Evolutionary conservation across 2,797 vertebrate genomes (phyloP), one percentile per base, ranked within the genome.

Genomic region (Enteromius thamalakanensis): DNA sequence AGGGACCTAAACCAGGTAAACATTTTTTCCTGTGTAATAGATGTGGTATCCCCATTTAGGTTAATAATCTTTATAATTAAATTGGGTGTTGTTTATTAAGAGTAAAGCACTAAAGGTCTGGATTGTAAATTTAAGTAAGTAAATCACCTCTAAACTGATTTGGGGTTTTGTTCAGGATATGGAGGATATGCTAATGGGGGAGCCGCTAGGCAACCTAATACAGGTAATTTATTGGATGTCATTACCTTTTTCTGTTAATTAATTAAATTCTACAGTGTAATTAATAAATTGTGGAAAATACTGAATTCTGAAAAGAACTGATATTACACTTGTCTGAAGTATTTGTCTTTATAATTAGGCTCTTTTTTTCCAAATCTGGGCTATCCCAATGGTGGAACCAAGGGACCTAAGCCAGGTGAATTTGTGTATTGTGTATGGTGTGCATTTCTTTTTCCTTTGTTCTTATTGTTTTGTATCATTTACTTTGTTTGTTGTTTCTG

Each of bases 1-100:
- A 86, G 74, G 89, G 77, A 88, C 86, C 86, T 8, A 91, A 89
- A 75, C 77, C 79, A 89, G 90, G 92, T 94, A 82, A 64, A 93
- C 89, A 10, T 86, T 72, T 26, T 8, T 12, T 19, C 34, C 21
- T 23, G 4, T 70, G 19, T 70, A 64, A 32, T 64, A 4, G 11
- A 64, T 62, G 26, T 62, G 26, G 21, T 3, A 55, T 11, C 34
- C 4, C 2, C 5, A 14, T 69, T 69, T 69, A 69, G 2, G 42
- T 14, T 42, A 42, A 15, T 15, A 40, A 23, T 26, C n/a, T 69
- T 1, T 42, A 23, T 69, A 42, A 69, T 23, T 69, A 21, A 5
- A 23, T 12, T 3, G 23, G 6, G 2, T 23, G 6, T 23, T 69
- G 21, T 69, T 42, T 42, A 14, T 23, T 69, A 14, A 12, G 37